These are phyloP conservation scores for Oreochromis tanganicae DNA, from an alignment of 2,113 vertebrate species.

Conservation along the genomic window DNA sequence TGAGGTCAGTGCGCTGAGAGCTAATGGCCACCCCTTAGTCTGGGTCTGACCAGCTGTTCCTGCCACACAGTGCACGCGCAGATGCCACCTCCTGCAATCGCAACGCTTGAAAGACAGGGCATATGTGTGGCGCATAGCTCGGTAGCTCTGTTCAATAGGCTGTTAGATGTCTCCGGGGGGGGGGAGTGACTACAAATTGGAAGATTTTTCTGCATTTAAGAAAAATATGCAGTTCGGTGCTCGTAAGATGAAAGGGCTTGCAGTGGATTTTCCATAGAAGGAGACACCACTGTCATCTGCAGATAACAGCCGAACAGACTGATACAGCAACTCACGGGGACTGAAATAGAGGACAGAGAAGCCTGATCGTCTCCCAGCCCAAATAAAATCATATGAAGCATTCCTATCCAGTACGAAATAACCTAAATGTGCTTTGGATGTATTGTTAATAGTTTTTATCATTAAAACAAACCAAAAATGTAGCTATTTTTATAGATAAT, in stretches of 20 bases:
- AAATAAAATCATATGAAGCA: background rate
- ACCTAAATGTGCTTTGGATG: background rate
- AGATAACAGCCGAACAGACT: background rate
- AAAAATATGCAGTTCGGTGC: background rate
- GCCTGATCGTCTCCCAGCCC: background rate
- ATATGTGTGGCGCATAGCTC: background rate
- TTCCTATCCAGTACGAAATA: background rate
- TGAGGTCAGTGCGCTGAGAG: conserved; percentile 37
- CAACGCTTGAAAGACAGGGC: background rate
- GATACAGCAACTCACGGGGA: background rate
- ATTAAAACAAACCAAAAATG: background rate
- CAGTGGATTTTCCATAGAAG: background rate
- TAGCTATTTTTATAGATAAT: background rate
- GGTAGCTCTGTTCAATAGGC: background rate
- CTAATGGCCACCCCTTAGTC: conserved; percentile 54
- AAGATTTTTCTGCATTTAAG: background rate
- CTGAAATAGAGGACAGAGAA: background rate
- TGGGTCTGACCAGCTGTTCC: conserved; percentile 58
- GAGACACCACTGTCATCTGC: background rate
- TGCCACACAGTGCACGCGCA: conserved; percentile 12
- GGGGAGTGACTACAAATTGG: background rate
- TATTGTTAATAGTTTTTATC: background rate
- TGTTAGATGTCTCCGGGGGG: background rate
- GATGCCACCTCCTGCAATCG: conserved; percentile 38
- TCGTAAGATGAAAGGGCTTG: background rate